Evolutionary conservation across 2,888 invertebrate genomes (phyloP).

Genomic region (Netelia virgata): DNA sequence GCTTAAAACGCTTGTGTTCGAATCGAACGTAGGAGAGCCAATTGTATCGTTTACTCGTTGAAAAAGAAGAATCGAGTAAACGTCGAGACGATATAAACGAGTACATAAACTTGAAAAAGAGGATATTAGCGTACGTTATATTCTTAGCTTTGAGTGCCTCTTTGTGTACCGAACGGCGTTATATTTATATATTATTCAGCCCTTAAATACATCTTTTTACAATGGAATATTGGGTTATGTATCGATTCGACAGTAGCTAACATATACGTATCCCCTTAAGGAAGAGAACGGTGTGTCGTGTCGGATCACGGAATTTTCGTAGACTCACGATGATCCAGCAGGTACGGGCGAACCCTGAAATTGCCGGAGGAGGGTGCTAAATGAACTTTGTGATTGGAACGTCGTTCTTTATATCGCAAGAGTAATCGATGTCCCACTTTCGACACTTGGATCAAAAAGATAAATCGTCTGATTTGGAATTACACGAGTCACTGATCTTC

Average conservation of each 20-base stretch:
- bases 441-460: conserved; percentile 23
- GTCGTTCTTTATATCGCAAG: background rate
- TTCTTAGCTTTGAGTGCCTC: too few relatives aligned
- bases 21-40: too few relatives aligned
- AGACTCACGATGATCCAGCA: conserved; percentile 37
- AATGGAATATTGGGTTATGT: background rate
- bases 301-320: conserved; percentile 9
- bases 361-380: background rate
- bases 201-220: too few relatives aligned
- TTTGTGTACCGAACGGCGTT: too few relatives aligned
- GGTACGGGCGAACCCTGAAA: background rate
- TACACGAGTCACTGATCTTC: background rate
- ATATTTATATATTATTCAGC: too few relatives aligned
- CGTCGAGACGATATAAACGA: too few relatives aligned
- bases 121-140: too few relatives aligned
- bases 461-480: conserved; percentile 22
- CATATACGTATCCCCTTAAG: background rate
- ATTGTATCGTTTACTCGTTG: too few relatives aligned
- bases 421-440: conserved; percentile 17
- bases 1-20: too few relatives aligned
- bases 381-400: conserved; percentile 31
- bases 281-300: background rate
- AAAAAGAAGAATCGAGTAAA: too few relatives aligned
- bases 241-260: background rate
- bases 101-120: too few relatives aligned